Evolutionary conservation across 2,113 vertebrate genomes (phyloP).

Genomic region (Bubo bubo): DNA sequence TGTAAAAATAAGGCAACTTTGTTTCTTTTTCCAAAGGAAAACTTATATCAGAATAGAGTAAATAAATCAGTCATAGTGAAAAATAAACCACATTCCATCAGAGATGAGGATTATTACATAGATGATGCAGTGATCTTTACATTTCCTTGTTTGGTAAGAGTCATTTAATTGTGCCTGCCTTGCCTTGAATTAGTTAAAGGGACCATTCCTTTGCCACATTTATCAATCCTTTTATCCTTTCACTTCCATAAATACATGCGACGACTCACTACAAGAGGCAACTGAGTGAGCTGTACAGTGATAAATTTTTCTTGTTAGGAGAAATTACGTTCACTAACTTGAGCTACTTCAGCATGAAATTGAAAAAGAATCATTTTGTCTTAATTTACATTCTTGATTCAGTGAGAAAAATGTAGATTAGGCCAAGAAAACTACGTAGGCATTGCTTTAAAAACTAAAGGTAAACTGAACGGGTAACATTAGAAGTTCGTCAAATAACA

Average conservation of each 20-base stretch:
- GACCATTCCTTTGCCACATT: conserved; percentile 85
- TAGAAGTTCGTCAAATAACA: conserved; percentile 77
- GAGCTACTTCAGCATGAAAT: conserved; percentile 99
- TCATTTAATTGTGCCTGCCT: conserved; percentile 78
- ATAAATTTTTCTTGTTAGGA: conserved; percentile 99
- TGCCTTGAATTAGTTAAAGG: conserved; percentile 77
- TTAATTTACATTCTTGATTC: conserved; percentile 99
- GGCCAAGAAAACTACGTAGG: conserved; percentile 69
- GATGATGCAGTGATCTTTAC: conserved; percentile 36
- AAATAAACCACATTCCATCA: conserved; percentile 13
- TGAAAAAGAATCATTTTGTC: conserved; percentile 99
- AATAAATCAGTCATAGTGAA: conserved; percentile 3
- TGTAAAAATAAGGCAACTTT: neutral
- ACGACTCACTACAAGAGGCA: conserved; percentile 78
- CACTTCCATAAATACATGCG: conserved; percentile 73
- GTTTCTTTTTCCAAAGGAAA: neutral
- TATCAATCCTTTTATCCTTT: conserved; percentile 85
- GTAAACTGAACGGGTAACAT: conserved; percentile 74
- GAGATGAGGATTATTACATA: conserved; percentile 22
- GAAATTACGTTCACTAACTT: conserved; percentile 98
- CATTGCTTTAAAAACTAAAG: conserved; percentile 74
- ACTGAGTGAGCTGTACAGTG: conserved; percentile 94
- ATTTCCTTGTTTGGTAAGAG: conserved; percentile 71
- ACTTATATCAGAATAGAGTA: neutral
- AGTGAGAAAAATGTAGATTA: conserved; percentile 93